Conservation (phyloP, 1,140 invertebrate genomes). For the Venturia canescens region DNA sequence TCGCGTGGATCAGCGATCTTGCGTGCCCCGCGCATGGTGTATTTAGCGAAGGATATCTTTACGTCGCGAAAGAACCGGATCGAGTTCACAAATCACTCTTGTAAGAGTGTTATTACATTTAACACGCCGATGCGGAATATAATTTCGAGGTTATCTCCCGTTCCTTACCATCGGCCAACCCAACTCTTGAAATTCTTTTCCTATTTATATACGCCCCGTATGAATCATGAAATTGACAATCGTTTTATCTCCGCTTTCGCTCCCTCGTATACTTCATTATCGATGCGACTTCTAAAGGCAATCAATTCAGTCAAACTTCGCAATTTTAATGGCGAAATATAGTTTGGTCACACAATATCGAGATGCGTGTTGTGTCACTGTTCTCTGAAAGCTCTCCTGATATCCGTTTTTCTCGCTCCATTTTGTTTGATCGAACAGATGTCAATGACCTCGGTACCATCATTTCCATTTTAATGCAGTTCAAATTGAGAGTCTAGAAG, state of each 20-base stretch:
- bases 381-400: background rate
- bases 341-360: background rate
- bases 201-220: background rate
- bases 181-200: constrained; percentile 9
- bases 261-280: background rate
- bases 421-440: background rate
- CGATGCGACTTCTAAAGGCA: background rate
- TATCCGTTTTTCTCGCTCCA: background rate
- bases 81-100: constrained; percentile 41
- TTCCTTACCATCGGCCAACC: background rate
- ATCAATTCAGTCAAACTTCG: no score
- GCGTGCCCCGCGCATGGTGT: constrained; percentile 28
- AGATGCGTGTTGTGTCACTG: no score
- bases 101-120: constrained; percentile 38
- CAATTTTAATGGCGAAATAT: background rate
- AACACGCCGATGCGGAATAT: constrained; percentile 31
- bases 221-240: background rate
- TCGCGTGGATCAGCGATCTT: constrained; percentile 36
- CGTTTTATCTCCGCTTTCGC: background rate
- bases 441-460: no score
- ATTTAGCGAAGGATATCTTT: constrained; percentile 36
- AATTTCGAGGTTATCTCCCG: constrained; percentile 13
- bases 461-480: no score
- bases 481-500: no score
- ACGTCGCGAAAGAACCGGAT: constrained; percentile 30